These are phyloP conservation scores for Heliconius eleuchia DNA, from an alignment of 1,140 invertebrate genomes.

Conservation along the genomic window DNA sequence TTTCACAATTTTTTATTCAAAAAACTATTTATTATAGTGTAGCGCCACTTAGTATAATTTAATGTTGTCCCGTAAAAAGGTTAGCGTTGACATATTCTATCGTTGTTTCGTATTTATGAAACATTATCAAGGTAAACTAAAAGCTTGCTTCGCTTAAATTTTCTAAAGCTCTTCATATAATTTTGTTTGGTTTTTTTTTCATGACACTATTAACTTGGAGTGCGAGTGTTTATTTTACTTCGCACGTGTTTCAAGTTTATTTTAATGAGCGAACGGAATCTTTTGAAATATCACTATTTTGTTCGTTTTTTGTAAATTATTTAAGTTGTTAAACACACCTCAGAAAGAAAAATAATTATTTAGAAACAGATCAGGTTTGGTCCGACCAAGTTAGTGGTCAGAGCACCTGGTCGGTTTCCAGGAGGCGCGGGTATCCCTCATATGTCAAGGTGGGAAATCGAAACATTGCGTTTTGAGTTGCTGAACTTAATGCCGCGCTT, in stretches of 20 bases:
- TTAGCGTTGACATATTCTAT: constrained; percentile 1
- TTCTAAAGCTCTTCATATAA: neutral
- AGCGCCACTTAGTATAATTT: neutral
- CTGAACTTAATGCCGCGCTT: too few species aligned
- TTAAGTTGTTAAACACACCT: too few species aligned
- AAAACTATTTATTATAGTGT: neutral
- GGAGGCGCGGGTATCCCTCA: too few species aligned
- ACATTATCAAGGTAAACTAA: neutral
- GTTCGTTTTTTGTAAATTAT: neutral
- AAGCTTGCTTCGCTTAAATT: neutral
- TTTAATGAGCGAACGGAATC: neutral
- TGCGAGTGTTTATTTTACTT: neutral
- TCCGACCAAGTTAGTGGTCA: too few species aligned
- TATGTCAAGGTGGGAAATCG: too few species aligned
- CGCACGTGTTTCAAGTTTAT: neutral
- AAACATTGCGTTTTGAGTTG: too few species aligned
- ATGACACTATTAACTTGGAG: neutral
- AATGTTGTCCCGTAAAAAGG: neutral
- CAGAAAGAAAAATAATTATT: too few species aligned
- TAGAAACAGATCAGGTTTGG: too few species aligned
- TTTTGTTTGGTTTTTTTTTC: neutral
- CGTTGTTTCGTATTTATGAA: neutral
- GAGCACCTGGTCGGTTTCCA: too few species aligned
- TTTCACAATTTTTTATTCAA: neutral
- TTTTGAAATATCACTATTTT: neutral